These are phyloP conservation scores for Pipra filicauda DNA, from an alignment of 2,113 vertebrate genomes.

Conservation along the genomic window DNA sequence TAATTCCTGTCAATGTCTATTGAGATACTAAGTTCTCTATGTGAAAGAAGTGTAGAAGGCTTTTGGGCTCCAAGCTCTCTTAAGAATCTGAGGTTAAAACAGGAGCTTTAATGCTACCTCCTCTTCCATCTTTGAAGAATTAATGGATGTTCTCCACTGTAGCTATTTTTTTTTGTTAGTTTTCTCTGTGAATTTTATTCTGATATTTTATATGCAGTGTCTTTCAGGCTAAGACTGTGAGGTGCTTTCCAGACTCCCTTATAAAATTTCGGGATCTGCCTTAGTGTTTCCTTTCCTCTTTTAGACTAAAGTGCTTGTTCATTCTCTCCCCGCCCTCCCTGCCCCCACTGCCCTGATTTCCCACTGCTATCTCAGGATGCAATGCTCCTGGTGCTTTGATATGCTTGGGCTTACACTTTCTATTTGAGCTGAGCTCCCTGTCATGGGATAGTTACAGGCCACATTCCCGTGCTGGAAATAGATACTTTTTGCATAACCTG, in stretches of 20 bases:
- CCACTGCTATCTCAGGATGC: conserved; percentile 16
- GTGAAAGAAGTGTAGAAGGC: not conserved
- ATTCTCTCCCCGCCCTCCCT: not conserved
- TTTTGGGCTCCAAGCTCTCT: not conserved
- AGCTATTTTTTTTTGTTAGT: not conserved
- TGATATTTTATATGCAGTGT: not conserved
- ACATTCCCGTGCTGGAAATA: conserved; percentile 57
- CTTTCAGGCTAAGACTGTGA: not conserved
- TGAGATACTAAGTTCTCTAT: not conserved
- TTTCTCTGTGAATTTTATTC: not conserved
- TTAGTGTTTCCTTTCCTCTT: not conserved
- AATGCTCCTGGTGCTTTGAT: conserved; percentile 12
- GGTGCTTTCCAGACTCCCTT: not conserved
- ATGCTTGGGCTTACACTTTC: conserved; percentile 35
- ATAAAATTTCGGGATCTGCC: not conserved
- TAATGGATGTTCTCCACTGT: not conserved
- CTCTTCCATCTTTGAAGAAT: not conserved
- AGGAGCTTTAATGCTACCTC: not conserved
- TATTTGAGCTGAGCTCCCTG: conserved; percentile 52
- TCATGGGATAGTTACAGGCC: conserved; percentile 54
- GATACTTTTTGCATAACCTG: conserved; percentile 51
- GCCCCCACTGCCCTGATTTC: not conserved
- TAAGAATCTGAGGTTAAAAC: not conserved
- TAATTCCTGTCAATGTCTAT: not conserved
- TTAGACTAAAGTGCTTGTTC: not conserved